These are phyloP conservation scores for Cephalopterus ornatus DNA, from an alignment of 2,113 vertebrate species.

Conservation along the genomic window DNA sequence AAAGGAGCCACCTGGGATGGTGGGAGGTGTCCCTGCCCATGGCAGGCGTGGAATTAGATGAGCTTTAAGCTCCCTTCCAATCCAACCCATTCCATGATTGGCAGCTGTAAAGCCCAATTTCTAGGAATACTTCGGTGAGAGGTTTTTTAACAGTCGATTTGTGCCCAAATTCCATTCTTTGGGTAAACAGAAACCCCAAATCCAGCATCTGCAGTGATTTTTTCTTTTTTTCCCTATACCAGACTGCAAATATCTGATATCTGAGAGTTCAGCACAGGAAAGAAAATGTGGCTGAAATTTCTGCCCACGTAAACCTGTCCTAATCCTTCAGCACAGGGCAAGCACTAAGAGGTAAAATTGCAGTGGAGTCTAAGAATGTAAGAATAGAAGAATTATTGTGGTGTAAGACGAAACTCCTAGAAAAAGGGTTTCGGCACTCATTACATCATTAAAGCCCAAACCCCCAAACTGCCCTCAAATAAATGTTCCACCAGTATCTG, in stretches of 20 bases:
- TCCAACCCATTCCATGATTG: not conserved
- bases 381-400: not conserved
- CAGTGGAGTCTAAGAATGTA: not conserved
- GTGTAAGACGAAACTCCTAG: not conserved
- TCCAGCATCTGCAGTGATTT: not conserved
- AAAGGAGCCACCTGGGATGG: not conserved
- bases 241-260: not conserved
- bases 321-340: not conserved
- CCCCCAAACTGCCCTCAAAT: not conserved
- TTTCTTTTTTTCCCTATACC: not conserved
- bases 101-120: not conserved
- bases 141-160: not conserved
- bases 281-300: not conserved
- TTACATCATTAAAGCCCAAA: not conserved
- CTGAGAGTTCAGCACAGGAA: not conserved
- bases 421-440: not conserved
- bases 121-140: not conserved
- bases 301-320: not conserved
- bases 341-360: not conserved
- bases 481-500: not conserved
- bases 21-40: not conserved
- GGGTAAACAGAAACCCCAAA: not conserved
- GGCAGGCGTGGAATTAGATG: accelerated
- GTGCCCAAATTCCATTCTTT: not conserved
- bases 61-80: accelerated